These are phyloP conservation scores for Mylabris phalerata DNA, from an alignment of 1,140 invertebrate genomes.

Conservation along the genomic window DNA sequence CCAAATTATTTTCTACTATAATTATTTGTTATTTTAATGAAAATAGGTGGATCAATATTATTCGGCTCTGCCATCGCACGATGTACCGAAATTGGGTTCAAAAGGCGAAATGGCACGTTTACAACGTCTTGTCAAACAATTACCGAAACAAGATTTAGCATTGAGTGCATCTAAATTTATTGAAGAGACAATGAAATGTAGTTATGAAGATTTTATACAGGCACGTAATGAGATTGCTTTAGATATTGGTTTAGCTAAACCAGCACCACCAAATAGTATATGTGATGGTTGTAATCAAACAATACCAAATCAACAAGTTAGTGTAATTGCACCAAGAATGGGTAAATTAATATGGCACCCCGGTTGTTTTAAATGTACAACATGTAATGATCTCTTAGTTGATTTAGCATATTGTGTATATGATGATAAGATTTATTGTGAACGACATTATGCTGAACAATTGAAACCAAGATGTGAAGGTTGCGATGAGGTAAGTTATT, in stretches of 20 bases:
- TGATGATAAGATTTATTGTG: conserved; percentile 81
- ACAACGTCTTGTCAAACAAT: conserved; percentile 77
- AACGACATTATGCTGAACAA: conserved; percentile 88
- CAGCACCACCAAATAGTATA: conserved; percentile 38
- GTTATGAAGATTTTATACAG: conserved; percentile 84
- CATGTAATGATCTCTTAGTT: conserved; percentile 80
- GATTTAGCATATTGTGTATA: conserved; percentile 89
- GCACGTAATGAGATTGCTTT: conserved; percentile 90
- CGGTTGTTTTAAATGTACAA: conserved; percentile 76
- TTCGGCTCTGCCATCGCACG: conserved; percentile 64
- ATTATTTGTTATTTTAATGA: conserved; percentile 22
- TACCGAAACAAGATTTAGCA: conserved; percentile 92
- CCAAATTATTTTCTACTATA: conserved; percentile 24
- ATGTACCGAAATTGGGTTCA: conserved; percentile 68
- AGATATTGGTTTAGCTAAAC: conserved; percentile 78
- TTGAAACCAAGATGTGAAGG: conserved; percentile 86
- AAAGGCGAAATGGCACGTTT: conserved; percentile 72
- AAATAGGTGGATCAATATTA: conserved; percentile 64
- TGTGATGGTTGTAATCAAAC: conserved; percentile 32
- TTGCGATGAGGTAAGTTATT: conserved; percentile 84
- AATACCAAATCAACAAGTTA: conserved; percentile 28
- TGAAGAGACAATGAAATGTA: conserved; percentile 63
- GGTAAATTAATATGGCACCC: conserved; percentile 66
- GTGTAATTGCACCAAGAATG: conserved; percentile 35
- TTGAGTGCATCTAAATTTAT: conserved; percentile 83